Conservation (phyloP, 2,113 vertebrate species). For the Prionailurus bengalensis region DNA sequence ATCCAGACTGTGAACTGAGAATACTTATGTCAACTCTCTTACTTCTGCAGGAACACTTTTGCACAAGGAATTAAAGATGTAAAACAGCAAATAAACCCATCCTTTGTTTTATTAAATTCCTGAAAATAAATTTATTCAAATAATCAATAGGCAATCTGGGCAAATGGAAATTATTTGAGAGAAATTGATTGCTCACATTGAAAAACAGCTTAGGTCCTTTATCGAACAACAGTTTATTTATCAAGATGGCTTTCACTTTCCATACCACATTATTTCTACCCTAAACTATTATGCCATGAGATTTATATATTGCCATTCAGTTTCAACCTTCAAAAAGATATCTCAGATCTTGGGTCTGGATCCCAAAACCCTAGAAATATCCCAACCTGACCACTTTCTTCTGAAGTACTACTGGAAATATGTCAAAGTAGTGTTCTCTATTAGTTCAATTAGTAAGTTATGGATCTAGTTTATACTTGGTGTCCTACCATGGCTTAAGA, state of each 20-base stretch:
- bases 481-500: neutral
- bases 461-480: neutral
- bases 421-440: neutral
- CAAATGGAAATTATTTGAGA: neutral
- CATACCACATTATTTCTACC: neutral
- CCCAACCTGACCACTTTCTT: neutral
- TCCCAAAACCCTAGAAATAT: neutral
- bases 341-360: neutral
- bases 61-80: neutral
- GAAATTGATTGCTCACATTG: neutral
- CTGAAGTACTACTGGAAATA: neutral
- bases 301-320: neutral
- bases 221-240: neutral
- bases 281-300: neutral
- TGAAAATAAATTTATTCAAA: slow-evolving; percentile 11
- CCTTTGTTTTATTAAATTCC: neutral
- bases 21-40: neutral
- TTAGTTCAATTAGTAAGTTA: neutral
- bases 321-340: neutral
- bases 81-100: neutral
- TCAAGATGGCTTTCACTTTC: neutral
- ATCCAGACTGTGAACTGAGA: neutral
- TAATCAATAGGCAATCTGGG: neutral
- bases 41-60: neutral
- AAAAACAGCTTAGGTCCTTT: neutral